These are phyloP conservation scores for Oasisia sp. DNA, from an alignment of 2,888 invertebrate genomes.

Conservation along the genomic window DNA sequence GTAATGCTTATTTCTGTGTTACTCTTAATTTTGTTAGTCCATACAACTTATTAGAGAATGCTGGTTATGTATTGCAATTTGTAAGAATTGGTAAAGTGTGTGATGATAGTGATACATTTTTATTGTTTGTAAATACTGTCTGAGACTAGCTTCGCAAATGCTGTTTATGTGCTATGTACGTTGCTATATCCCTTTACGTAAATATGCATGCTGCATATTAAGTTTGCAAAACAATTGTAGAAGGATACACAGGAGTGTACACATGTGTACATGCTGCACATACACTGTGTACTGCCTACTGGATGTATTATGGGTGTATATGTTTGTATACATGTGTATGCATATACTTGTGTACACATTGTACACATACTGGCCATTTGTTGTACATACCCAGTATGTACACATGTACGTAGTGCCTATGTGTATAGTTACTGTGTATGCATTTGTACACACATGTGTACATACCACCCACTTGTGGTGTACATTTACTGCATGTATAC, in stretches of 20 bases:
- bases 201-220: not conserved
- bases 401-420: not conserved
- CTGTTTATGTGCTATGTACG: not conserved
- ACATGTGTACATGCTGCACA: no score
- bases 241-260: not conserved
- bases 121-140: not conserved
- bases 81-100: not conserved
- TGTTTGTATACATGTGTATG: not conserved
- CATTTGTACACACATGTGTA: not conserved
- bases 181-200: not conserved
- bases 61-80: not conserved
- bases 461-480: no score
- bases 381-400: not conserved
- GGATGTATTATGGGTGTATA: no score
- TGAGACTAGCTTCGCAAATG: not conserved
- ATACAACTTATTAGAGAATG: no score
- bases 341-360: not conserved
- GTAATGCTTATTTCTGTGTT: not conserved
- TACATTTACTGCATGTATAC: no score
- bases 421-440: conserved; percentile 19
- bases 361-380: no score
- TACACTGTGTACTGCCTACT: no score
- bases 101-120: not conserved
- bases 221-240: not conserved
- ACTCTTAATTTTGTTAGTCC: no score